Conservation (phyloP, 2,113 vertebrate species). For the Pithys albifrons region DNA sequence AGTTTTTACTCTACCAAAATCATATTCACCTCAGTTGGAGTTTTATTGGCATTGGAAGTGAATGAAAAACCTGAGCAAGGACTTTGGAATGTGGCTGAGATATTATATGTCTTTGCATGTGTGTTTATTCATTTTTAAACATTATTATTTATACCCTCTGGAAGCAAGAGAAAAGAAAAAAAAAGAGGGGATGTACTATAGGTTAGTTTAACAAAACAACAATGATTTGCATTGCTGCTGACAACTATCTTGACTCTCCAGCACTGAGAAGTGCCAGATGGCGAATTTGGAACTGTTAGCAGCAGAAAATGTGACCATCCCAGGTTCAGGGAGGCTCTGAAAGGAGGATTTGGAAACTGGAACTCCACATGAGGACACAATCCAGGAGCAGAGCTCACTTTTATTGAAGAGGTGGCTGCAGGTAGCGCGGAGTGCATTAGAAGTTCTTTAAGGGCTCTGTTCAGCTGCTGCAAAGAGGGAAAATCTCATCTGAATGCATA, state of each 20-base stretch:
- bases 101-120: slow-evolving; percentile 46
- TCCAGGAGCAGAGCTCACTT: slow-evolving; percentile 52
- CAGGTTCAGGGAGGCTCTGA: slow-evolving; percentile 65
- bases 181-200: not conserved
- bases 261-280: slow-evolving; percentile 77
- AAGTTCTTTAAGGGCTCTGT: not conserved
- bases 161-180: slow-evolving; percentile 1
- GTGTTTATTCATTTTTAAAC: slow-evolving; percentile 55
- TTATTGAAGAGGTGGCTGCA: slow-evolving; percentile 8
- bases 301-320: slow-evolving; percentile 69
- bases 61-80: slow-evolving; percentile 53
- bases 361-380: slow-evolving; percentile 50
- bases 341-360: slow-evolving; percentile 72
- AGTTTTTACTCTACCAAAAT: slow-evolving; percentile 14
- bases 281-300: slow-evolving; percentile 72
- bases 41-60: slow-evolving; percentile 28
- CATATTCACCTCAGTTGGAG: not conserved
- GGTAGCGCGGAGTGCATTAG: not conserved
- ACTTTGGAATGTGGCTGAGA: slow-evolving; percentile 48
- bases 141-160: slow-evolving; percentile 55
- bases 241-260: slow-evolving; percentile 73
- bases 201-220: slow-evolving; percentile 59
- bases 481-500: not conserved
- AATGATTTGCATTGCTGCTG: slow-evolving; percentile 76
- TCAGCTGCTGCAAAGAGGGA: not conserved